phyloP scores from a whole-genome alignment of 2,797 vertebrate genomes.

The Ptychadena robeensis region DNA sequence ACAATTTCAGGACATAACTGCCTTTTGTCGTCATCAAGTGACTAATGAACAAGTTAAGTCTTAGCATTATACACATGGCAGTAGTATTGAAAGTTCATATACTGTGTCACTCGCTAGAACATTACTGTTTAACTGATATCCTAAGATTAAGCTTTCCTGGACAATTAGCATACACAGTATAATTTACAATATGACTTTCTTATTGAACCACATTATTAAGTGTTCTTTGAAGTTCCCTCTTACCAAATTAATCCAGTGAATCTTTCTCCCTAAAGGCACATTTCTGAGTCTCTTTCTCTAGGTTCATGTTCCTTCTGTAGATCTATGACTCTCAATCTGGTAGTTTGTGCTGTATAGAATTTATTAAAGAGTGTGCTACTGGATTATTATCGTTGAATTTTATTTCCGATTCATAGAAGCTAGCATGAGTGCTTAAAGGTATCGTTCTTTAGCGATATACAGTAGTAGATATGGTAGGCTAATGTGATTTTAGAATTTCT shows the following conservation, averaged over 20 bases:
- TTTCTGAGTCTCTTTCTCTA: not conserved
- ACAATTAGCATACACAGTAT: not conserved
- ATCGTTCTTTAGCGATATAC: not conserved
- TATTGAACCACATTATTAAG: not conserved
- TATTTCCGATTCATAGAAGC: not conserved
- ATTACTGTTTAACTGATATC: not conserved
- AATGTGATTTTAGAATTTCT: not conserved
- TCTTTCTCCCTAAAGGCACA: not conserved
- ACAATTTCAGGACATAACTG: too few relatives aligned
- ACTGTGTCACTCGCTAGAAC: not conserved
- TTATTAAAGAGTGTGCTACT: not conserved
- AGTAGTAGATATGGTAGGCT: not conserved
- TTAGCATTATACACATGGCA: too few relatives aligned
- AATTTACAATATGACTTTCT: not conserved
- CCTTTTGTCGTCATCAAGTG: too few relatives aligned
- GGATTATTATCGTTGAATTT: not conserved
- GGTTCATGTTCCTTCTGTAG: not conserved
- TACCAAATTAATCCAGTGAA: not conserved
- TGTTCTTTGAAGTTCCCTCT: not conserved
- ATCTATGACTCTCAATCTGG: not conserved
- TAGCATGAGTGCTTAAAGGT: not conserved
- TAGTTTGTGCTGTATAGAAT: constrained; percentile 5
- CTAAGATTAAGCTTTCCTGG: not conserved
- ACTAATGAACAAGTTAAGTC: too few relatives aligned
- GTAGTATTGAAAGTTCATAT: not conserved